phyloP scores from a whole-genome alignment of 2,888 invertebrate genomes.

The Lamellibrachia columna region DNA sequence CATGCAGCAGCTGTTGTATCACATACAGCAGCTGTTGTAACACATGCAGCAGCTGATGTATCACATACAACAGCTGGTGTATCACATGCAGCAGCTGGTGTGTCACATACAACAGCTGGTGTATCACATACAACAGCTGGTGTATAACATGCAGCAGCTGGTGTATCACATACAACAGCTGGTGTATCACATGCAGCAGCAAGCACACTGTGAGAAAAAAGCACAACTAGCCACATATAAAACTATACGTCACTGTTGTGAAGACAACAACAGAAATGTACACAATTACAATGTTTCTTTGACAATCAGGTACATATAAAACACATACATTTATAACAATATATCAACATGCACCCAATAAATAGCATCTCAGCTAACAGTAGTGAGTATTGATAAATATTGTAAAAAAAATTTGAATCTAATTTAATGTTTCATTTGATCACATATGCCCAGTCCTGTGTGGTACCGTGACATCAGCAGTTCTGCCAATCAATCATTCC shows the following conservation, averaged over 20 bases:
- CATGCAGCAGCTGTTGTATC: no score
- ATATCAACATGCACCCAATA: neutral
- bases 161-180: no score
- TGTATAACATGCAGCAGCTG: no score
- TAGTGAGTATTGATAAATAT: neutral
- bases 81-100: no score
- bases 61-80: no score
- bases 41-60: no score
- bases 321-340: neutral
- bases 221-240: neutral
- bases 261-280: neutral
- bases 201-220: neutral
- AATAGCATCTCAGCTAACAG: neutral
- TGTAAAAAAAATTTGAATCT: neutral
- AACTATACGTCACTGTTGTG: neutral
- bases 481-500: neutral
- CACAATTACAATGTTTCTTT: slow-evolving; percentile 3
- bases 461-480: neutral
- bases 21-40: no score
- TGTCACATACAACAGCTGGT: no score
- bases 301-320: neutral
- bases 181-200: neutral
- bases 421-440: neutral
- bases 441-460: neutral
- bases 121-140: no score